Conservation (phyloP, 2,888 invertebrate genomes). For the Tanytarsus gracilentus region DNA sequence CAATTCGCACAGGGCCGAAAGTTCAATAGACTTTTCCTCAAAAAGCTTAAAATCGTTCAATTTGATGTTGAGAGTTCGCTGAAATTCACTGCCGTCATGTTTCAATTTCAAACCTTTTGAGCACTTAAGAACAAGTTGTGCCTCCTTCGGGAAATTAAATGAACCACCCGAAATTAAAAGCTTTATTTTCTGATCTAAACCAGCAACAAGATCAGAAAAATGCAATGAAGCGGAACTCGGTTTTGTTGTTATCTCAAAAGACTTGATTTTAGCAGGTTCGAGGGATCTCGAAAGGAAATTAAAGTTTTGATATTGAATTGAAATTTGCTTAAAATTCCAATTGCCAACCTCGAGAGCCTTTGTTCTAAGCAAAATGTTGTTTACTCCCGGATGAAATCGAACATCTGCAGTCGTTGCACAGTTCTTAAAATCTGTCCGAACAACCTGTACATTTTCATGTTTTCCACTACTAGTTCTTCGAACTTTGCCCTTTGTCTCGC, state of each 20-base stretch:
- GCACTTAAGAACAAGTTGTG: conserved; percentile 40
- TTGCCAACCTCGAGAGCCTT: conserved; percentile 56
- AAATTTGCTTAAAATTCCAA: conserved; percentile 58
- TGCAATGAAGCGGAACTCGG: conserved; percentile 48
- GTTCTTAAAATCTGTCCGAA: conserved; percentile 56
- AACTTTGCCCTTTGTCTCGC: conserved; percentile 53
- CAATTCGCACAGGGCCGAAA: conserved; percentile 63
- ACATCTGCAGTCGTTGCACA: conserved; percentile 49
- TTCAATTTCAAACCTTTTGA: conserved; percentile 37
- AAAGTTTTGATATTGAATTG: conserved; percentile 48
- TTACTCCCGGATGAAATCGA: conserved; percentile 54
- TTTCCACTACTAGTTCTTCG: conserved; percentile 65
- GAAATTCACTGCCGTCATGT: conserved; percentile 37
- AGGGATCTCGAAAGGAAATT: conserved; percentile 62
- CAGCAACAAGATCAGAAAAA: conserved; percentile 66
- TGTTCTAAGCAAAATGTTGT: conserved; percentile 53
- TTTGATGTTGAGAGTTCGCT: conserved; percentile 48
- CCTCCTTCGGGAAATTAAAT: conserved; percentile 58
- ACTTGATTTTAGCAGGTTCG: conserved; percentile 38
- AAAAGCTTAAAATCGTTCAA: conserved; percentile 56
- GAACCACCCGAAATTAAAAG: conserved; percentile 71
- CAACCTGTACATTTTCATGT: conserved; percentile 56
- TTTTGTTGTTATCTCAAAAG: conserved; percentile 44
- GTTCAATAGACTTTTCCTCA: conserved; percentile 50
- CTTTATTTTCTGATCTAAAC: conserved; percentile 68